These are phyloP conservation scores for Sicus ferrugineus DNA, from an alignment of 2,888 invertebrate species.

Conservation along the genomic window DNA sequence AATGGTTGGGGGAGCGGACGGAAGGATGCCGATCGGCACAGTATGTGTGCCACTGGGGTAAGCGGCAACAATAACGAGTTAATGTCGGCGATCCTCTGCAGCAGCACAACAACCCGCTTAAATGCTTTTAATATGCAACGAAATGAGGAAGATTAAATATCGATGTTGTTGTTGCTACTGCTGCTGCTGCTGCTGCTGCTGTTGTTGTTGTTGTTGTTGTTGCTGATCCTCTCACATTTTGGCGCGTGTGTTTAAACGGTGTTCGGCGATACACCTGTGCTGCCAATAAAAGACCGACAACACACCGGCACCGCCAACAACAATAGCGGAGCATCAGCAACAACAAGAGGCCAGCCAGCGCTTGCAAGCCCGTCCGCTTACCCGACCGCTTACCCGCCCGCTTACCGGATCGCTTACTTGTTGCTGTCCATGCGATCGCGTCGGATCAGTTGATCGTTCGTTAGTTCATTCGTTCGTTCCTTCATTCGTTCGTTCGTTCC, in stretches of 20 bases:
- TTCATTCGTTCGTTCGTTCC: no score
- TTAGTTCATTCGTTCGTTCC: no score
- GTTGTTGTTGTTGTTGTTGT: neutral
- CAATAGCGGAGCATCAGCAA: conserved; percentile 12
- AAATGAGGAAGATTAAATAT: conserved; percentile 27
- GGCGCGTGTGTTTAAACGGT: conserved; percentile 27
- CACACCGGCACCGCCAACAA: conserved; percentile 16
- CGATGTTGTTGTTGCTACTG: conserved; percentile 18
- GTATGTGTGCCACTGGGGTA: conserved; percentile 36
- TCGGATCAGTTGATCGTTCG: neutral
- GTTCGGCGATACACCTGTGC: conserved; percentile 19
- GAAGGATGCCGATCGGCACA: neutral
- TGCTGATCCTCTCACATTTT: conserved; percentile 32
- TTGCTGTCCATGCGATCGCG: no score
- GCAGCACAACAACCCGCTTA: conserved; percentile 19
- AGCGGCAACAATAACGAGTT: conserved; percentile 22
- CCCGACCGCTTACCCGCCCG: neutral
- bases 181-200: no score
- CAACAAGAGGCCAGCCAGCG: neutral
- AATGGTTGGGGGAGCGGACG: neutral
- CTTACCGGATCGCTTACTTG: conserved; percentile 1
- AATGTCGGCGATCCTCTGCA: conserved; percentile 1
- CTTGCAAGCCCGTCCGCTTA: conserved; percentile 23
- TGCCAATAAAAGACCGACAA: neutral
- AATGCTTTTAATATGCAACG: conserved; percentile 23